A percentile compares a stretch with the other conserved stretches of the same genome.
Evolutionary conservation across 2,797 vertebrate genomes (phyloP).

Genomic region (Tarsius wallacei): DNA sequence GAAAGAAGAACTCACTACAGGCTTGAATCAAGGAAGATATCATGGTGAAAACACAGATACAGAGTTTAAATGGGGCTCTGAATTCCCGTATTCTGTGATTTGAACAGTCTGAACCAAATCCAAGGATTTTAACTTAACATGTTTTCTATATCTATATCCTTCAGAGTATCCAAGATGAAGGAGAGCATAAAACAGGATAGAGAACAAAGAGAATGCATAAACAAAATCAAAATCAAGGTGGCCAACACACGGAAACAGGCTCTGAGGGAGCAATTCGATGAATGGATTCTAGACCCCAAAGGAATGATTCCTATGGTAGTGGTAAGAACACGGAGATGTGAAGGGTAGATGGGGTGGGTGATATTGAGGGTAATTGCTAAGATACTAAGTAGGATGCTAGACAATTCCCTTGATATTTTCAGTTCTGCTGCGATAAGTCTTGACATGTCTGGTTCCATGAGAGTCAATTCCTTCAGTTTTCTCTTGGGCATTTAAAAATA

Average conservation of each 20-base stretch:
- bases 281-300: constrained; percentile 87
- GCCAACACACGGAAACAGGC: constrained; percentile 81
- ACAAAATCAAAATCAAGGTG: constrained; percentile 80
- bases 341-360: background rate
- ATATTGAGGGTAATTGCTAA: background rate
- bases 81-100: constrained; percentile 20
- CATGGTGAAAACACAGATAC: background rate
- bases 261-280: constrained; percentile 87
- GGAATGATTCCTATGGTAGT: constrained; percentile 86
- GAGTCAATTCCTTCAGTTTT: background rate
- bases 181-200: constrained; percentile 80
- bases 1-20: background rate
- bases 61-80: constrained; percentile 20
- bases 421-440: background rate
- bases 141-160: constrained; percentile 70
- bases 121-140: background rate
- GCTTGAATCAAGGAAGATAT: constrained; percentile 13
- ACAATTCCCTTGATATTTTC: background rate
- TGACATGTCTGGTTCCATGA: background rate
- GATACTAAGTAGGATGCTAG: background rate
- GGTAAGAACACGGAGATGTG: constrained; percentile 84
- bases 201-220: constrained; percentile 82
- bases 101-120: constrained; percentile 54
- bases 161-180: constrained; percentile 90
- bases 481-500: background rate